Evolutionary conservation across 2,113 vertebrate species (phyloP), one percentile per base, ranked within the genome.

Genomic region (Scatophagus argus): DNA sequence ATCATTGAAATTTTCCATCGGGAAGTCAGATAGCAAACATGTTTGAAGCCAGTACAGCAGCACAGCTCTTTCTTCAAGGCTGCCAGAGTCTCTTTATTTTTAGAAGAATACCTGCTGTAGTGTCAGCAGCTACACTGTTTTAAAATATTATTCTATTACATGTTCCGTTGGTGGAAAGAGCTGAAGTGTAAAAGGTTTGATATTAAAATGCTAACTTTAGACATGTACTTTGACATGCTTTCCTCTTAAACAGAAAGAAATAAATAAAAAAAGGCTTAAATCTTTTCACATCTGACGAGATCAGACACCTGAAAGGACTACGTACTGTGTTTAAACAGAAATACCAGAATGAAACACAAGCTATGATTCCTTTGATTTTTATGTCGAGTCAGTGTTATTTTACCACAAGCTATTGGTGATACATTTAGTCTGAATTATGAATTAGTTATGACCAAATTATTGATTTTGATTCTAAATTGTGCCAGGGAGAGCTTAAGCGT

Each of bases 391-490:
- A 69, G 55, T 79, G 66, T 59, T 54, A 61, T 77, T 76, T 67
- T 52, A 65, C 51, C 62, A 64, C 54, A 74, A 47, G 80, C 32
- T 44, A 60, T 12, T 17, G 13, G 43, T 43, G 67, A 66, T 74
- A 39, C 32, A 44, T 74, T 62, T 65, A 64, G 49, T 46, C 59
- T 21, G 19, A 27, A 12, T 29, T 13, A 52, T 92, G 72, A 88
- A 91, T 90, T 81, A 89, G 89, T 88, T 46, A 89, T 84, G 43
- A 19, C 8, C 46, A 68, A 81, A 68, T n/a, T 47, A 91, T 87
- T 77, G 83, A 87, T 83, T 80, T 52, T 14, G 39, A 66, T 78
- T 74, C 36, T 46, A 80, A 71, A 86, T 74, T 77, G 77, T 81
- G 67, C 58, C 41, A 11, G 5, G 7, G 58, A 58, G 9, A 38